Evolutionary conservation across 2,113 vertebrate genomes (phyloP).

Genomic region (Macroglossus sobrinus): DNA sequence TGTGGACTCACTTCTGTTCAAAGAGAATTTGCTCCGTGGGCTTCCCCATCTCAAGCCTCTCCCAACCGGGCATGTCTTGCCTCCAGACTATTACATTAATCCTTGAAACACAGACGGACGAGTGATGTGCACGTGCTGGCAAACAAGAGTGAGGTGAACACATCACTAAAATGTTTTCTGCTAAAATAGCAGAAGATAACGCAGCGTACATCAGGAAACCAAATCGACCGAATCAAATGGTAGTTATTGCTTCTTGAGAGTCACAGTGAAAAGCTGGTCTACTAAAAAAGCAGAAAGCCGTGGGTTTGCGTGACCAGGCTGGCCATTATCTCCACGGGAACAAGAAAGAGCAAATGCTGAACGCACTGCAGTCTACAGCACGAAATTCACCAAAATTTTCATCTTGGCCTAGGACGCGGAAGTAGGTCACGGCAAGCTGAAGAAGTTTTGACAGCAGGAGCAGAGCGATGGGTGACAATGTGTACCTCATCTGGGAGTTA

Average conservation of each 20-base stretch:
- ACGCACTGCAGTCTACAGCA: slow-evolving; percentile 29
- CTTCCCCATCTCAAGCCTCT: slow-evolving; percentile 8
- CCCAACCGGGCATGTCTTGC: slow-evolving; percentile 16
- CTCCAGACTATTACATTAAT: slow-evolving; percentile 12
- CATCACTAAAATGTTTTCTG: slow-evolving; percentile 26
- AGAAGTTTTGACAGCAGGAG: slow-evolving; percentile 73
- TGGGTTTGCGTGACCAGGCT: slow-evolving; percentile 13
- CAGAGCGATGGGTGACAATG: slow-evolving; percentile 69
- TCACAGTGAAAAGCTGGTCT: slow-evolving; percentile 28
- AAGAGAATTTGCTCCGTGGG: not conserved
- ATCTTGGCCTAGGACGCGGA: slow-evolving; percentile 74
- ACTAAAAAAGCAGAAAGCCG: slow-evolving; percentile 21
- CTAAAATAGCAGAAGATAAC: not conserved
- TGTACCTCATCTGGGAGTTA: slow-evolving; percentile 65
- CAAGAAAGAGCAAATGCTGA: slow-evolving; percentile 48
- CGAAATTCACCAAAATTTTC: slow-evolving; percentile 66
- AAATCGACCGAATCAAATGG: slow-evolving; percentile 22
- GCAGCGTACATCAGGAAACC: not conserved
- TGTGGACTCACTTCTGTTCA: not conserved
- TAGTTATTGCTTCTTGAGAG: not conserved
- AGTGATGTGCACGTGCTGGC: slow-evolving; percentile 20
- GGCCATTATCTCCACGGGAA: slow-evolving; percentile 66
- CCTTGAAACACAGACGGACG: slow-evolving; percentile 31
- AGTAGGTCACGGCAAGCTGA: slow-evolving; percentile 82
- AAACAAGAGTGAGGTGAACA: not conserved